Evolutionary conservation across 2,113 vertebrate genomes (phyloP).

Genomic region (Peromyscus californicus): DNA sequence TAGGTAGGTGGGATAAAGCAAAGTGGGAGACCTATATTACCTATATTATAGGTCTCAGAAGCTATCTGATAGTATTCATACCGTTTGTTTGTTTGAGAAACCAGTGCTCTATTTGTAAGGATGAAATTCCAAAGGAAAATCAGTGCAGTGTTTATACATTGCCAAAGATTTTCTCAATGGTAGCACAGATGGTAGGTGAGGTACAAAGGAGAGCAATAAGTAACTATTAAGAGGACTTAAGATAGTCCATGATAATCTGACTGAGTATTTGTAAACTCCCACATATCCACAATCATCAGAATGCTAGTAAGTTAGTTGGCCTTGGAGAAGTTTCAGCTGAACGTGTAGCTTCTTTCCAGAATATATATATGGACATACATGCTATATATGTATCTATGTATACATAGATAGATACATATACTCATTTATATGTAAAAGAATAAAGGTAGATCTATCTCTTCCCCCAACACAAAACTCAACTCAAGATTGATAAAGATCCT

Average conservation of each 20-base stretch:
- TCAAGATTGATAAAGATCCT: background rate
- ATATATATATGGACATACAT: background rate
- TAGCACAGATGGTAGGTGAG: background rate
- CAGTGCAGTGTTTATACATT: background rate
- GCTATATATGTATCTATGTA: too few relatives aligned
- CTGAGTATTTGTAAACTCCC: background rate
- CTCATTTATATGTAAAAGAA: too few relatives aligned
- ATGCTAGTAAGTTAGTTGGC: background rate
- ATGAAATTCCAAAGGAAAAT: background rate
- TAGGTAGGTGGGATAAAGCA: background rate
- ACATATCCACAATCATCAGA: background rate
- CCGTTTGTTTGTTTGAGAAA: background rate
- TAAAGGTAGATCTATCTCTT: background rate
- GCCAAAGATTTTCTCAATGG: background rate
- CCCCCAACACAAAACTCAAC: background rate
- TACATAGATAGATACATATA: too few relatives aligned
- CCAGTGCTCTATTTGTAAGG: background rate
- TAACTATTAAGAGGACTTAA: background rate
- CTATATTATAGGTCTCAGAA: background rate
- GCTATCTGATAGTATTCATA: background rate
- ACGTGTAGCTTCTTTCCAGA: background rate
- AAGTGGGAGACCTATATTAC: background rate
- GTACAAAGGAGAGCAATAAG: background rate
- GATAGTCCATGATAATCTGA: background rate
- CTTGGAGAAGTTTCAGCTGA: background rate